A percentile compares a stretch with the other conserved stretches of the same genome.
These are phyloP conservation scores for Nixonia krombeini DNA, from an alignment of 1,140 invertebrate species.

Conservation along the genomic window DNA sequence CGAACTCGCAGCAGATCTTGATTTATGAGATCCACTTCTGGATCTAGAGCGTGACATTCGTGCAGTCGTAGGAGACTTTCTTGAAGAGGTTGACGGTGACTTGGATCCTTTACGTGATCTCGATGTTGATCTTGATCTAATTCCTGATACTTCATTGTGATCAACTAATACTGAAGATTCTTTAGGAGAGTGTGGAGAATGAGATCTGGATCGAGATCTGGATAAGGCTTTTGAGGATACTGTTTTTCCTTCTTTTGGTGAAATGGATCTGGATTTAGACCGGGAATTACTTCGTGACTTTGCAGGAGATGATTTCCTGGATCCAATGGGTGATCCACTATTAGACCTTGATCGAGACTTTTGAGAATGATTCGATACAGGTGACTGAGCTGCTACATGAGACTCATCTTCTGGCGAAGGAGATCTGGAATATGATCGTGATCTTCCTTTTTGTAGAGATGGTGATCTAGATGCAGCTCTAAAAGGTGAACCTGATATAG, in stretches of 20 bases:
- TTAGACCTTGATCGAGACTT: background rate
- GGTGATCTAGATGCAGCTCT: background rate
- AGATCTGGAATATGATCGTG: background rate
- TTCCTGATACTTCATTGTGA: background rate
- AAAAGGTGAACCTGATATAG: background rate
- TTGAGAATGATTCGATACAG: background rate
- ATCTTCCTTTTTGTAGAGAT: background rate
- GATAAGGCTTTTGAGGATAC: background rate
- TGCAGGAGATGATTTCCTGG: background rate
- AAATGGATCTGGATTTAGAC: background rate
- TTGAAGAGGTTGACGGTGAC: background rate
- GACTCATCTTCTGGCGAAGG: background rate
- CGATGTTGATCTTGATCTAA: background rate
- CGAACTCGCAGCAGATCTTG: slow-evolving; percentile 12
- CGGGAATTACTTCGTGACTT: background rate
- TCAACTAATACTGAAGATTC: background rate
- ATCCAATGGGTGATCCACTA: background rate
- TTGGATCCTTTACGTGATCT: background rate
- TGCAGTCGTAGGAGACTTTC: background rate
- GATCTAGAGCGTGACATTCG: slow-evolving; percentile 9
- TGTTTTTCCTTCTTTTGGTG: background rate
- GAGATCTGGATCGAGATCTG: background rate
- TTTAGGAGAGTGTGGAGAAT: background rate
- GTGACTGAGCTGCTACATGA: background rate
- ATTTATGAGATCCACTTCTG: slow-evolving; percentile 25